Percentiles rank a stretch among this genome's conserved stretches.
phyloP scores from a whole-genome alignment of 2,113 vertebrate species.

The Oncorhynchus clarkii region DNA sequence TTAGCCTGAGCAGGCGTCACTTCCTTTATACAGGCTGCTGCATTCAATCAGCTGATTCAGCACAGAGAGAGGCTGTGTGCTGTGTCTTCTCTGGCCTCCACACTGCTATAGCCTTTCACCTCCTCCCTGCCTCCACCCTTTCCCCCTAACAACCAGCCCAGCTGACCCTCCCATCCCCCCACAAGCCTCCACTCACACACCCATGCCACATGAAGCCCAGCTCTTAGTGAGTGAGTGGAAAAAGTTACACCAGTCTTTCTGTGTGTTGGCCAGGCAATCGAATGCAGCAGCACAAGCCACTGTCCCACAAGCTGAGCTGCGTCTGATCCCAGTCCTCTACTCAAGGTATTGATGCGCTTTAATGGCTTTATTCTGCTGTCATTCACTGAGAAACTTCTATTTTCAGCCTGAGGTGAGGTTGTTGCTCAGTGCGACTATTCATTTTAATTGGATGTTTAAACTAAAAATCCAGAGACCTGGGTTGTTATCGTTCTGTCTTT shows the following conservation, averaged over 20 bases:
- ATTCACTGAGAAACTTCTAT: background rate
- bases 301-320: background rate
- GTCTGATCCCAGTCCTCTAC: constrained; percentile 30
- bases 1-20: constrained; percentile 30
- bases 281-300: constrained; percentile 20
- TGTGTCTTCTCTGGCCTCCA: background rate
- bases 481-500: background rate
- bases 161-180: constrained; percentile 11
- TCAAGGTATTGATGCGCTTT: constrained; percentile 53
- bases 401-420: background rate
- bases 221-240: constrained; percentile 59
- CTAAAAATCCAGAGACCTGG: background rate
- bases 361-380: constrained; percentile 5
- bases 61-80: constrained; percentile 32
- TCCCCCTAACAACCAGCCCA: constrained; percentile 33
- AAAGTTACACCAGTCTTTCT: constrained; percentile 57
- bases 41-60: constrained; percentile 68
- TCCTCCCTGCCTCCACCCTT: constrained; percentile 33
- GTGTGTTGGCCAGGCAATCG: constrained; percentile 25
- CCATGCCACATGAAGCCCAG: constrained; percentile 56
- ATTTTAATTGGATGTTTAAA: background rate
- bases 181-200: constrained; percentile 26
- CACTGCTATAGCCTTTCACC: constrained; percentile 8
- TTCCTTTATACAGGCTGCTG: constrained; percentile 60
- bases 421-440: constrained; percentile 14